Evolutionary conservation across 2,888 invertebrate species (phyloP).

Genomic region (Euspilapteryx auroguttella): DNA sequence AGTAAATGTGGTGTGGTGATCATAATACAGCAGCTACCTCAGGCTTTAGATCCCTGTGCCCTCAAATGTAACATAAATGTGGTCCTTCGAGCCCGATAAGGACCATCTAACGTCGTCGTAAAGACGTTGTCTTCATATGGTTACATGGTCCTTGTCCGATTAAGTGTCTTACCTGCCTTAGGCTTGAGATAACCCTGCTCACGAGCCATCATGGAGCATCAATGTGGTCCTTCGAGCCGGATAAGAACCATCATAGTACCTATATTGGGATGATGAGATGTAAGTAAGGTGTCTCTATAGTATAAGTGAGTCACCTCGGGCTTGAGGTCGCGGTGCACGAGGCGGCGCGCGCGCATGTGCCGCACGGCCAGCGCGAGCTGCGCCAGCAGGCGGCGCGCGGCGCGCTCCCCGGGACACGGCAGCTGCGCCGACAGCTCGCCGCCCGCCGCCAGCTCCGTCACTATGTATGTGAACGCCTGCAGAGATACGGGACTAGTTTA

Average conservation of each 20-base stretch:
- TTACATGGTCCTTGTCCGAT: neutral
- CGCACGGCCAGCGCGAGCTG: conserved; percentile 83
- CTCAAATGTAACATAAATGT: too few relatives aligned
- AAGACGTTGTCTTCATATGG: too few relatives aligned
- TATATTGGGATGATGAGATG: too few relatives aligned
- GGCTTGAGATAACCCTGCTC: neutral
- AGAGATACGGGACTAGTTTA: too few relatives aligned
- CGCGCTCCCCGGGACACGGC: conserved; percentile 51
- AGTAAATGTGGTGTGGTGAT: too few relatives aligned
- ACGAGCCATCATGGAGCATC: neutral
- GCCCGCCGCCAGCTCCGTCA: conserved; percentile 83
- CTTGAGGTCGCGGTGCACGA: conserved; percentile 93
- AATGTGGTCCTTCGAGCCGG: too few relatives aligned
- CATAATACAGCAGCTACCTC: too few relatives aligned
- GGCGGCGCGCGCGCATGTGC: conserved; percentile 81
- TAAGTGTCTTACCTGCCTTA: neutral
- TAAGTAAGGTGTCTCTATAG: too few relatives aligned
- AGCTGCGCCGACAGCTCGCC: conserved; percentile 69
- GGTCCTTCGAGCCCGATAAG: too few relatives aligned
- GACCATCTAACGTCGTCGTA: too few relatives aligned
- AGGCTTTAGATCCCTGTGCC: too few relatives aligned
- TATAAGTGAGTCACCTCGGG: conserved; percentile 69
- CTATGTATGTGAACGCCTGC: conserved; percentile 83
- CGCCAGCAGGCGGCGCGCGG: conserved; percentile 77
- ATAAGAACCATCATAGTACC: too few relatives aligned